Conservation (phyloP, 2,113 vertebrate genomes). For the Myotis yumanensis region DNA sequence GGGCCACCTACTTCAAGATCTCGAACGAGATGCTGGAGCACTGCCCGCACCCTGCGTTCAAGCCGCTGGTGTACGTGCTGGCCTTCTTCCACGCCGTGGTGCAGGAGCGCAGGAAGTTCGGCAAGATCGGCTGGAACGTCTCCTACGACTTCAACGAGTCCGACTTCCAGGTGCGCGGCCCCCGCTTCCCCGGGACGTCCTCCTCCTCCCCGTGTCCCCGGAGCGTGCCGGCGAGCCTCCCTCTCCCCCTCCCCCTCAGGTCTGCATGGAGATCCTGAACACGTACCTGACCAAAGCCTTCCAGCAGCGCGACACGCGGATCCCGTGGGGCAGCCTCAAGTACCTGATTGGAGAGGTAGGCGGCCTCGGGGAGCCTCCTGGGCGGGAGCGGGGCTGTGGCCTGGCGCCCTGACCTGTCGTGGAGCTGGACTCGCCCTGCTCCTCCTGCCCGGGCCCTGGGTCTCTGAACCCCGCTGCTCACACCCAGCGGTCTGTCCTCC, state of each 20-base stretch:
- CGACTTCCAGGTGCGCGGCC: conserved; percentile 90
- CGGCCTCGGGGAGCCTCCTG: accelerated
- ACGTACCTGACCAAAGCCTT: conserved; percentile 94
- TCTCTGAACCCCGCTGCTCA: too few species aligned
- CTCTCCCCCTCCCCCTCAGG: conserved; percentile 75
- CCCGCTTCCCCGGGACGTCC: neutral
- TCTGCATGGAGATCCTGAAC: conserved; percentile 96
- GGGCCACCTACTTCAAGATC: conserved; percentile 95
- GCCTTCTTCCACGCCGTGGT: conserved; percentile 98
- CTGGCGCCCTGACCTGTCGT: neutral
- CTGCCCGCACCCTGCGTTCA: conserved; percentile 91
- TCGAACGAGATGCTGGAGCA: conserved; percentile 83
- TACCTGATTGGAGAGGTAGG: conserved; percentile 97
- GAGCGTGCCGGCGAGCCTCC: too few species aligned
- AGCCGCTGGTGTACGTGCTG: conserved; percentile 92
- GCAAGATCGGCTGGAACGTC: conserved; percentile 97
- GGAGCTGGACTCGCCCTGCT: neutral
- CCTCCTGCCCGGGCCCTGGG: neutral
- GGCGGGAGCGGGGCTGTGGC: neutral
- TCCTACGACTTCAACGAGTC: conserved; percentile 97
- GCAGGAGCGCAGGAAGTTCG: conserved; percentile 96
- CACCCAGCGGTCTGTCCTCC: neutral
- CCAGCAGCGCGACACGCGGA: conserved; percentile 87
- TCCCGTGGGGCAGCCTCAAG: conserved; percentile 96
- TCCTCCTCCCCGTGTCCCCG: too few species aligned